Evolutionary conservation across 2,113 vertebrate species (phyloP), one percentile per base, ranked within the genome.

Genomic region (Hassar affinis): DNA sequence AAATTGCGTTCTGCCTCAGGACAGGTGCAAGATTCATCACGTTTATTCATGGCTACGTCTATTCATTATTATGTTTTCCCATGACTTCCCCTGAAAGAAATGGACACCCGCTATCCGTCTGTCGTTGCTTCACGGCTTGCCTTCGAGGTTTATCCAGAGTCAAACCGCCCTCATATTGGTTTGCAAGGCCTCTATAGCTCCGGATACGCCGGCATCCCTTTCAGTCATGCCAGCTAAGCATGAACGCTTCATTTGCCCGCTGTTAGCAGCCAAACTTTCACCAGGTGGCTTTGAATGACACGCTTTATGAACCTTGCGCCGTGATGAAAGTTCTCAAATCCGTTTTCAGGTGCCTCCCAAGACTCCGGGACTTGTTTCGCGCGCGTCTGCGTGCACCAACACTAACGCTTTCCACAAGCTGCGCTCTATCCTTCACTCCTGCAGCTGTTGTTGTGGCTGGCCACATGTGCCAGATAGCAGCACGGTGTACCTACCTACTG

Each of bases 401-500:
- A 68, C 33, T 38, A 6, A 42, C n/a, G 17, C 62, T 66, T 66
- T 69, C 47, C 42, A 72, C 69, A 51, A 52, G 79, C 61, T 80
- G 61, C 22, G 45, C 62, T 81, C 72, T 84, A 78, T 86, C 74
- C 90, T 87, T 88, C 80, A 80, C 84, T 74, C 87, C 75, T 85
- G 79, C 74, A 88, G 86, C 85, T 88, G 79, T 75, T 82, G 74
- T 87, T 86, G 90, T 89, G 85, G 69, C 74, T 81, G 85, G 85
- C 59, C 68, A 72, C 74, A 71, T 79, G 27, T 59, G 82, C 38
- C 56, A 56, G 51, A 56, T 27, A 84, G 49, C 85, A 86, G 49
- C 85, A 86, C 35, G 25, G 6, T 35, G 77, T 45, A 30, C 85
- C n/a, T 42, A 42, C 38, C 38, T 42, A 42, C 38, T 42, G 83